These are phyloP conservation scores for Dicyrtoma fusca DNA, from an alignment of 2,888 invertebrate genomes.

Conservation along the genomic window DNA sequence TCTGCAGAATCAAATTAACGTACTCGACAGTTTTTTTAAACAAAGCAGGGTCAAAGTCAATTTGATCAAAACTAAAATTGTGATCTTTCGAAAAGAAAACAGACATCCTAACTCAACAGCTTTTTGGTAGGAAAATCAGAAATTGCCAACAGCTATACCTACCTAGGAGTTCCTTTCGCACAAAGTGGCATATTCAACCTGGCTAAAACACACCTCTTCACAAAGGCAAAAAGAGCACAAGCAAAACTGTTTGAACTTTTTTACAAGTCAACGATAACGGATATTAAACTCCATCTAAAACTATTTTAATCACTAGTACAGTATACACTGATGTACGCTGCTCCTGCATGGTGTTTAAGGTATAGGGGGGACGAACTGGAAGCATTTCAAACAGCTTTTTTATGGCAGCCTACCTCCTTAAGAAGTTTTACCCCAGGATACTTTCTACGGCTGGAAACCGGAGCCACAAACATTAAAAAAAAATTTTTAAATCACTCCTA, in stretches of 20 bases:
- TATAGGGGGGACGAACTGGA: too few relatives aligned
- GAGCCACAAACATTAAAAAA: neutral
- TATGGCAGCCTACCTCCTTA: neutral
- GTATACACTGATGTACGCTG: too few relatives aligned
- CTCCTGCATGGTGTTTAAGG: too few relatives aligned
- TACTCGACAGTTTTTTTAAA: neutral
- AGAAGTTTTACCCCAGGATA: conserved; percentile 2
- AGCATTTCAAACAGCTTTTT: conserved; percentile 8
- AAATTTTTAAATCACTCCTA: neutral
- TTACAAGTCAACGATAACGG: neutral
- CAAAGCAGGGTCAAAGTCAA: neutral
- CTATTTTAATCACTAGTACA: neutral
- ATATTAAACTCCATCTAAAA: neutral
- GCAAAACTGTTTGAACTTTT: neutral
- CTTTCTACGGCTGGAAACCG: too few relatives aligned
- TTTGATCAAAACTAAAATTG: neutral
- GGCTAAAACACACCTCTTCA: neutral
- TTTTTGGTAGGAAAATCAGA: neutral
- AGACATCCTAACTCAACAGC: neutral
- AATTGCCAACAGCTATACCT: too few relatives aligned
- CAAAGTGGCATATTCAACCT: neutral
- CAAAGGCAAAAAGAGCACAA: neutral
- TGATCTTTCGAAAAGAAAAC: conserved; percentile 2
- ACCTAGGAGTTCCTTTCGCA: too few relatives aligned
- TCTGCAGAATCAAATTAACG: conserved; percentile 1